Base-by-base conservation (phyloP, 92 coral and sea anemone species). In the Diadumene lineata region DNA sequence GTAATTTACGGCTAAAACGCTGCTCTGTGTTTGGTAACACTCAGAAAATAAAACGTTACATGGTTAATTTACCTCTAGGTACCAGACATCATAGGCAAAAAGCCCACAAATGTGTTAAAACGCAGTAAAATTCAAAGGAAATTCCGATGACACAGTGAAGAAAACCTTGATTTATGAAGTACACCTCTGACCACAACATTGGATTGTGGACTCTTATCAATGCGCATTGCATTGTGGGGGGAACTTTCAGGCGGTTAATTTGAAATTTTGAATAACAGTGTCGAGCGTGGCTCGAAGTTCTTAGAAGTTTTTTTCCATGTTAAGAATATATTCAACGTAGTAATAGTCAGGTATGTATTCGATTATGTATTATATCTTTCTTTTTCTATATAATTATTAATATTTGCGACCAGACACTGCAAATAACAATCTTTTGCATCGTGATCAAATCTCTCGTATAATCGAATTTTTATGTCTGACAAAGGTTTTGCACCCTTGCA, bases 221-320 rank as follows among this genome's bases (percentile, higher is more conserved):
- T 17, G 43, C 38, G 65, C 27, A 21, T 21, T 66, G 82, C 75
- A 66, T 77, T 55, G 29, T 77, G 82, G 82, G 74, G n/a, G 67
- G 15, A 11, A 15, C 58, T 53, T 3, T 53, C 58, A 53, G 75
- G 75, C 75, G 75, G 75, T 70, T 70, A 70, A 51, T 70, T 70
- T 70, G 75, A 70, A 70, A 50, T 68, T 31, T 68, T 16, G n/a
- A 23, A 44, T 60, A 68, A 43, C 31, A 10, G 13, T 38, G 48
- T 4, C 6, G 7, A 38, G 48, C 13, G 48, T 38, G 48, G 13
- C 13, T 38, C 48, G 48, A 38, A 6, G 48, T 4, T 38, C 48
- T 6, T 6, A 13, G 13, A 38, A 13, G 6, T 4, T 38, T 4
- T 38, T 38, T 38, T 38, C 6, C 7, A n/a, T n/a, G n/a, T n/a